A percentile compares a stretch with the other conserved stretches of the same genome.
Evolutionary conservation across 2,113 vertebrate species (phyloP).

Genomic region (Daboia siamensis): DNA sequence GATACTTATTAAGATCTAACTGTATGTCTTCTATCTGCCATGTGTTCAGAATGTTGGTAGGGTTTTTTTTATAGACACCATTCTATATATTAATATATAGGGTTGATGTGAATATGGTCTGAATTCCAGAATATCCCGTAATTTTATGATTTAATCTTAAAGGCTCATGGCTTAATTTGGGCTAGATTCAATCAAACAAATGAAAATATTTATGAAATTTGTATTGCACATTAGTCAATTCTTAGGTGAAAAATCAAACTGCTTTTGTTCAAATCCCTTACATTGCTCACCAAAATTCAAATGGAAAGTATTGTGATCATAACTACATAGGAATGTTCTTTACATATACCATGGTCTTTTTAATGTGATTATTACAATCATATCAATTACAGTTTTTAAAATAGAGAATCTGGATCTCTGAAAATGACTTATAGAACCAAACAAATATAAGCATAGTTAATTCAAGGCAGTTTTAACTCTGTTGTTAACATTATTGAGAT

Average conservation of each 20-base stretch:
- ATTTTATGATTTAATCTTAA: constrained; percentile 16
- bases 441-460: constrained; percentile 55
- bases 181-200: constrained; percentile 17
- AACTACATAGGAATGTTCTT: constrained; percentile 15
- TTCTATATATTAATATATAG: constrained; percentile 25
- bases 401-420: constrained; percentile 15
- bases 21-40: constrained; percentile 37
- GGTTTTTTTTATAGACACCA: constrained; percentile 2
- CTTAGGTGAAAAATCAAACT: constrained; percentile 3
- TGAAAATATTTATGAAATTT: constrained; percentile 17
- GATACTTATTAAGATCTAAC: constrained; percentile 37
- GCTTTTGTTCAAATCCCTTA: constrained; percentile 16
- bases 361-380: constrained; percentile 46
- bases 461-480: constrained; percentile 64
- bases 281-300: constrained; percentile 24
- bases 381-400: constrained; percentile 47
- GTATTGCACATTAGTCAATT: background rate
- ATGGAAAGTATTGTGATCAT: constrained; percentile 26
- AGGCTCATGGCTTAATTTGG: background rate
- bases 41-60: constrained; percentile 18
- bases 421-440: constrained; percentile 48
- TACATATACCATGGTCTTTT: constrained; percentile 13
- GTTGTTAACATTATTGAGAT: constrained; percentile 57
- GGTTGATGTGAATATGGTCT: constrained; percentile 12
- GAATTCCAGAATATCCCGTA: constrained; percentile 34